Evolutionary conservation across 1,140 invertebrate species (phyloP).

Genomic region (Globodera ellingtonae): DNA sequence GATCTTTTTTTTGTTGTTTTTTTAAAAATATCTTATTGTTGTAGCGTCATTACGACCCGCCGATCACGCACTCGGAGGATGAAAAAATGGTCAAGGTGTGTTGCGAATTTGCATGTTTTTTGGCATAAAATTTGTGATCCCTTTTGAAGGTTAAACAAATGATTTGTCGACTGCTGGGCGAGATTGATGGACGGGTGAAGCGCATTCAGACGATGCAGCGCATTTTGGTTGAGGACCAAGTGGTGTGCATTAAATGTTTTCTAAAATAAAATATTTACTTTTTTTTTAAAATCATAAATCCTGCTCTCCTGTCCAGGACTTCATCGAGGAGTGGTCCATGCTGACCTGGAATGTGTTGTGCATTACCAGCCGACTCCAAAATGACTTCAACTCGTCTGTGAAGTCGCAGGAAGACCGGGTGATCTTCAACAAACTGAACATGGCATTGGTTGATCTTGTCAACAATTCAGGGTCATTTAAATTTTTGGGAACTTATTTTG

Average conservation of each 20-base stretch:
- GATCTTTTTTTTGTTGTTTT: neutral
- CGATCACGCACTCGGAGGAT: slow-evolving; percentile 60
- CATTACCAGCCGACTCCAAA: slow-evolving; percentile 60
- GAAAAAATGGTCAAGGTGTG: slow-evolving; percentile 62
- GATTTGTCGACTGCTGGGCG: slow-evolving; percentile 60
- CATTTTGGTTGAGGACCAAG: slow-evolving; percentile 31
- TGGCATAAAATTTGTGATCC: neutral
- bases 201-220: slow-evolving; percentile 41
- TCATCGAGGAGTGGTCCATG: slow-evolving; percentile 65
- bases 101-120: slow-evolving; percentile 10
- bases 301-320: slow-evolving; percentile 39
- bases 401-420: slow-evolving; percentile 56
- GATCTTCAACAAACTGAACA: slow-evolving; percentile 60
- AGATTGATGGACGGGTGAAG: slow-evolving; percentile 59
- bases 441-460: slow-evolving; percentile 60
- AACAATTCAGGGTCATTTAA: slow-evolving; percentile 50
- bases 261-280: neutral
- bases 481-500: neutral
- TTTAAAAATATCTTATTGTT: slow-evolving; percentile 5
- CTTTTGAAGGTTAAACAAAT: slow-evolving; percentile 54
- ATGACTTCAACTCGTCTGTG: slow-evolving; percentile 39
- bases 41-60: slow-evolving; percentile 64
- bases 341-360: slow-evolving; percentile 65
- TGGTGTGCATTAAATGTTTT: slow-evolving; percentile 12
- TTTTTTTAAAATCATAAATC: slow-evolving; percentile 5